Evolutionary conservation across 2,113 vertebrate genomes (phyloP).

Genomic region (Mirounga angustirostris): DNA sequence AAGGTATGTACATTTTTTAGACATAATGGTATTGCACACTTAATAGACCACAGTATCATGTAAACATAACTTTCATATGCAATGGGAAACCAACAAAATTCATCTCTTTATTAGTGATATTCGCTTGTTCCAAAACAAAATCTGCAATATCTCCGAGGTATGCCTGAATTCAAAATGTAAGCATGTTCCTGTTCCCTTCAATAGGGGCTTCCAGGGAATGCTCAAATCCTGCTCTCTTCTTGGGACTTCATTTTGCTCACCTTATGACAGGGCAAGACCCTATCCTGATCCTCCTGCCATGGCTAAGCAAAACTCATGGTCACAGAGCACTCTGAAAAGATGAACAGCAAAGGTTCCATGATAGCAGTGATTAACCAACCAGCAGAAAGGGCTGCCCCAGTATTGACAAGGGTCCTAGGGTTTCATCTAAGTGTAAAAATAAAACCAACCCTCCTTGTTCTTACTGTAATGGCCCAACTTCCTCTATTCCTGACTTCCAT

Average conservation of each 20-base stretch:
- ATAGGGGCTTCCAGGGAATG: neutral
- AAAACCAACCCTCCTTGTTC: neutral
- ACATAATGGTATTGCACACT: neutral
- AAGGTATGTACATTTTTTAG: neutral
- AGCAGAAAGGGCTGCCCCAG: neutral
- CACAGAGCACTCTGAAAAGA: neutral
- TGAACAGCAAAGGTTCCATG: accelerated
- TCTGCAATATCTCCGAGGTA: neutral
- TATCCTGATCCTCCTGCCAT: neutral
- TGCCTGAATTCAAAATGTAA: neutral
- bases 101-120: neutral
- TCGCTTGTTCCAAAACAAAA: neutral
- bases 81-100: neutral
- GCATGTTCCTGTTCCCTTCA: neutral
- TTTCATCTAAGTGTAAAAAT: neutral
- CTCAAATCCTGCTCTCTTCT: neutral
- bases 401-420: neutral
- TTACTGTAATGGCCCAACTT: neutral
- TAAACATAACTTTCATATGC: neutral
- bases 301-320: neutral
- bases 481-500: accelerated
- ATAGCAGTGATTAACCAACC: neutral
- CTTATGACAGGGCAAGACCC: neutral
- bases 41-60: neutral
- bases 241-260: neutral